Conservation (phyloP, 2,113 vertebrate genomes). For the Psammodynastes pulverulentus region DNA sequence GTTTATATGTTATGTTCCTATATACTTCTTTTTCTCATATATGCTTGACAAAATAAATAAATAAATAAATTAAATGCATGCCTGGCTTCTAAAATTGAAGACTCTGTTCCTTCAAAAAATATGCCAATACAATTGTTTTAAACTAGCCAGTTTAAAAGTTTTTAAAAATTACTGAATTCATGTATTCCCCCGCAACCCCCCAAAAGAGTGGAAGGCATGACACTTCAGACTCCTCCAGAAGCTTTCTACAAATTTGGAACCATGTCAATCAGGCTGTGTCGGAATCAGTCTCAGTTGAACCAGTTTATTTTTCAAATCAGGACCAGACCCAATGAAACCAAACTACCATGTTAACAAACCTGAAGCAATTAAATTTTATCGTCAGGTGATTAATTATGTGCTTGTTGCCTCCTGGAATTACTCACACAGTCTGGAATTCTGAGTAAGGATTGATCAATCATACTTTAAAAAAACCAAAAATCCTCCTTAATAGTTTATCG, state of each 20-base stretch:
- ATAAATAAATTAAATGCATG: no score
- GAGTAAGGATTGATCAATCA: slow-evolving; percentile 32
- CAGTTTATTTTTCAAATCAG: neutral
- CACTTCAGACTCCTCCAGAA: neutral
- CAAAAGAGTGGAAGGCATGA: neutral
- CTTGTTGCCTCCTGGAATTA: slow-evolving; percentile 29
- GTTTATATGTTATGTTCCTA: no score
- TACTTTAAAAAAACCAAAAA: slow-evolving; percentile 27
- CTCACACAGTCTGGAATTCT: slow-evolving; percentile 8
- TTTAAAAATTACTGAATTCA: neutral
- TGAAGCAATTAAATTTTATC: slow-evolving; percentile 29
- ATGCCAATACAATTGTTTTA: neutral
- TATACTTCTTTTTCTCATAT: no score
- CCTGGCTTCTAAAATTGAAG: neutral
- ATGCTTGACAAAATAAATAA: no score
- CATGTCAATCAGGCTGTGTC: neutral
- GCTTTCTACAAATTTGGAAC: neutral
- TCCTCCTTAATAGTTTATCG: slow-evolving; percentile 29
- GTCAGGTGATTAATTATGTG: slow-evolving; percentile 33
- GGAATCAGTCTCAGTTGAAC: neutral
- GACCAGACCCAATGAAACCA: neutral
- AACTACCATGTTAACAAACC: slow-evolving; percentile 19
- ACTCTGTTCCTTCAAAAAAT: neutral
- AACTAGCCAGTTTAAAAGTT: neutral
- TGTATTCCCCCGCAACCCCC: neutral